Conservation (phyloP, 2,888 invertebrate species). For the Cordilura impudica region DNA sequence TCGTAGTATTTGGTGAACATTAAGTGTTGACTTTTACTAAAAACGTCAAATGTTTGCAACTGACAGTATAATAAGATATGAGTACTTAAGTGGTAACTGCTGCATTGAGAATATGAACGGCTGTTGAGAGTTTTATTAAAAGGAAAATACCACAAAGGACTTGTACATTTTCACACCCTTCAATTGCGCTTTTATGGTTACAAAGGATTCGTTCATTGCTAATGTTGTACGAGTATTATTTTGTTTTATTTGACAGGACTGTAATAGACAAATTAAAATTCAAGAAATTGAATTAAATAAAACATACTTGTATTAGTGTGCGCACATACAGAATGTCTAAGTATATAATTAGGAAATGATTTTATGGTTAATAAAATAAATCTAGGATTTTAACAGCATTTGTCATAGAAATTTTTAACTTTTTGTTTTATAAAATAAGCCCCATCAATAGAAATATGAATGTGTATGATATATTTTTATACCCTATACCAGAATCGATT, state of each 20-base stretch:
- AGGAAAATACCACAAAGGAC: constrained; percentile 5
- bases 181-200: constrained; percentile 35
- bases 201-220: background rate
- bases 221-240: background rate
- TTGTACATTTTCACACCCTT: constrained; percentile 41
- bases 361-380: too few species aligned
- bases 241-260: constrained; percentile 32
- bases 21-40: constrained; percentile 37
- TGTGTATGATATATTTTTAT: too few species aligned
- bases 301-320: background rate
- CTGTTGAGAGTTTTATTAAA: constrained; percentile 1
- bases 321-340: too few species aligned
- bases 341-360: too few species aligned
- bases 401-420: too few species aligned
- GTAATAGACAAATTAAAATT: constrained; percentile 48
- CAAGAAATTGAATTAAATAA: background rate
- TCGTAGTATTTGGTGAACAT: too few species aligned
- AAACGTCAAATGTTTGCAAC: constrained; percentile 65
- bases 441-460: too few species aligned
- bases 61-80: constrained; percentile 76
- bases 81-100: constrained; percentile 69
- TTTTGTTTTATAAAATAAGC: too few species aligned
- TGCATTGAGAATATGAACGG: constrained; percentile 20
- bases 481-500: too few species aligned
- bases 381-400: too few species aligned